Evolutionary conservation across 53 echinoderm and acorn worm species (phyloP).

Genomic region (Echinometra lucunter): DNA sequence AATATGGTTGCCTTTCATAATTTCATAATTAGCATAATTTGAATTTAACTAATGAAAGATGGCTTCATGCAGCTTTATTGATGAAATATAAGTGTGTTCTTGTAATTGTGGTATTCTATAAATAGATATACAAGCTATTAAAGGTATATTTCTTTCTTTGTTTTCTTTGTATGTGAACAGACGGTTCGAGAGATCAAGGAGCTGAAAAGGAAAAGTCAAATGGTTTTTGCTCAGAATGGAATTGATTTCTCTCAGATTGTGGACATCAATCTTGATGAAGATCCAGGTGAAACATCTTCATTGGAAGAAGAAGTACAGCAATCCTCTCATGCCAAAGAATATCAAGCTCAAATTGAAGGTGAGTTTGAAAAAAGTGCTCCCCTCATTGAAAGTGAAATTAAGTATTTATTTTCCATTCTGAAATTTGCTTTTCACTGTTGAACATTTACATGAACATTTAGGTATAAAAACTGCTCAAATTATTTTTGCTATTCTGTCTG

Average conservation of each 20-base stretch:
- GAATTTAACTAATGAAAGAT: background rate
- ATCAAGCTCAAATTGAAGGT: slow-evolving; percentile 61
- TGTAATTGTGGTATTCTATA: background rate
- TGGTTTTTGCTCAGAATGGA: slow-evolving; percentile 66
- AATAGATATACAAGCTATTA: no score
- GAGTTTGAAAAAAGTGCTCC: background rate
- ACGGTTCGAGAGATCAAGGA: slow-evolving; percentile 96
- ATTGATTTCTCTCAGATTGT: slow-evolving; percentile 70
- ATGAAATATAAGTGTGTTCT: background rate
- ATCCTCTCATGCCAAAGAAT: slow-evolving; percentile 38
- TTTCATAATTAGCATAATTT: no score
- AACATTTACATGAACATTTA: no score
- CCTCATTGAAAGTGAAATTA: no score
- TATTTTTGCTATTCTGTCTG: no score
- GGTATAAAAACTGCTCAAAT: no score
- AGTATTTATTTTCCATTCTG: no score
- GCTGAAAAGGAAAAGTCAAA: slow-evolving; percentile 90
- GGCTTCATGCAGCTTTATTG: background rate
- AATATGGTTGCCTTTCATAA: no score
- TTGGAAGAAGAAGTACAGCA: slow-evolving; percentile 77
- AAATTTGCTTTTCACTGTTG: no score
- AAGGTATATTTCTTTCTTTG: background rate
- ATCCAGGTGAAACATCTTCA: slow-evolving; percentile 69
- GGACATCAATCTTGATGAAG: slow-evolving; percentile 75
- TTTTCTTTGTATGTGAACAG: slow-evolving; percentile 57